These are phyloP conservation scores for Chiridota heheva DNA, from an alignment of 35 echinoderm and acorn worm genomes.

Conservation along the genomic window DNA sequence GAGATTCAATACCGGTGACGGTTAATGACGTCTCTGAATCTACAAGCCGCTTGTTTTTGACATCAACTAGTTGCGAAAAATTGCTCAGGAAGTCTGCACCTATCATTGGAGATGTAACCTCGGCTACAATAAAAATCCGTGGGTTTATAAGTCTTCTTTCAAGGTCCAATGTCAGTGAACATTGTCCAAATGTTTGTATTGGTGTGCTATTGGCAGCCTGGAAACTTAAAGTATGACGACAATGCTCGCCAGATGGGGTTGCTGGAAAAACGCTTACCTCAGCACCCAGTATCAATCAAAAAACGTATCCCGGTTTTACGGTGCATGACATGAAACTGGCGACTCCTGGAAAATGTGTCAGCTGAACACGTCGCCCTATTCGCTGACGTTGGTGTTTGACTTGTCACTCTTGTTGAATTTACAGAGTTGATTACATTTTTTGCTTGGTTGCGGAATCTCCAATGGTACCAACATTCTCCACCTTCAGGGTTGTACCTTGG, in stretches of 20 bases:
- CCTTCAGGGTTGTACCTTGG: too few species aligned
- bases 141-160: not conserved
- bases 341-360: not conserved
- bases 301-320: not conserved
- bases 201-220: constrained; percentile 1
- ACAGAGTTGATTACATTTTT: not conserved
- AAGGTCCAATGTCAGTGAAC: constrained; percentile 2
- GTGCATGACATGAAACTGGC: constrained; percentile 11
- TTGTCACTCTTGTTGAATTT: not conserved
- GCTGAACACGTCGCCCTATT: not conserved
- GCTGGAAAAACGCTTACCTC: constrained; percentile 14
- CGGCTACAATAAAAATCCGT: constrained; percentile 46
- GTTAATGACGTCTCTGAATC: constrained; percentile 29
- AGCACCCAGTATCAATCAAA: constrained; percentile 4
- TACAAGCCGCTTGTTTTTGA: constrained; percentile 8
- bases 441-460: not conserved
- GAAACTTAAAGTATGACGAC: not conserved
- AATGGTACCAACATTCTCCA: not conserved
- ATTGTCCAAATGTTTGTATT: constrained; percentile 10
- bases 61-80: constrained; percentile 30
- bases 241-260: not conserved
- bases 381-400: not conserved
- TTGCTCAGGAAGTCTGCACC: constrained; percentile 45
- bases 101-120: constrained; percentile 33
- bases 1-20: constrained; percentile 9